These are phyloP conservation scores for Halocaridina rubra DNA, from an alignment of 2,888 invertebrate species.

Conservation along the genomic window DNA sequence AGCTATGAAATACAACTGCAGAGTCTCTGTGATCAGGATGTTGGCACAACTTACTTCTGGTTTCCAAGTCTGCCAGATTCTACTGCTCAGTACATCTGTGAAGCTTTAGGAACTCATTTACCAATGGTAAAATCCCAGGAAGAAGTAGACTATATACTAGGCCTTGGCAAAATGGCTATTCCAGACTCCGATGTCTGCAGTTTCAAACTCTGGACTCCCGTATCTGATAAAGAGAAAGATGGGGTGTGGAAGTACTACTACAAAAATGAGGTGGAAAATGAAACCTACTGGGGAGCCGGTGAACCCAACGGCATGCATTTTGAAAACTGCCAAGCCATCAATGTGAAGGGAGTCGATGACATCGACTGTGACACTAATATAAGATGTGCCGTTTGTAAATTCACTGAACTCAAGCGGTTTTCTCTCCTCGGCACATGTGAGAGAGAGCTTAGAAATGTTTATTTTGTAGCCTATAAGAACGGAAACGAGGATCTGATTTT, in stretches of 20 bases:
- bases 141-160: constrained; percentile 12
- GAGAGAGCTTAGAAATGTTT: constrained; percentile 55
- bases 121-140: constrained; percentile 37
- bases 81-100: constrained; percentile 55
- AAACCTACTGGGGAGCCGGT: constrained; percentile 43
- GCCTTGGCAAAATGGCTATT: not conserved
- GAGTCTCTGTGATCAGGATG: constrained; percentile 45
- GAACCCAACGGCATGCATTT: constrained; percentile 61
- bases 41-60: constrained; percentile 45
- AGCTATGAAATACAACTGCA: constrained; percentile 24
- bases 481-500: constrained; percentile 43
- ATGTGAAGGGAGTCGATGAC: constrained; percentile 44
- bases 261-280: not conserved
- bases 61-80: constrained; percentile 40
- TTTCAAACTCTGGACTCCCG: constrained; percentile 31
- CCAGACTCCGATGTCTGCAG: constrained; percentile 38
- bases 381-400: constrained; percentile 57
- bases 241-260: constrained; percentile 48
- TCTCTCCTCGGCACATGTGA: constrained; percentile 59
- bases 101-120: constrained; percentile 60
- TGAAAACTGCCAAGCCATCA: constrained; percentile 56
- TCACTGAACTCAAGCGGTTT: constrained; percentile 44
- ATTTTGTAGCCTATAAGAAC: constrained; percentile 57
- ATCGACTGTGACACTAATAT: constrained; percentile 52
- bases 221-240: constrained; percentile 46